These are phyloP conservation scores for Aphyosemion australe DNA, from an alignment of 2,113 vertebrate species.

Conservation along the genomic window DNA sequence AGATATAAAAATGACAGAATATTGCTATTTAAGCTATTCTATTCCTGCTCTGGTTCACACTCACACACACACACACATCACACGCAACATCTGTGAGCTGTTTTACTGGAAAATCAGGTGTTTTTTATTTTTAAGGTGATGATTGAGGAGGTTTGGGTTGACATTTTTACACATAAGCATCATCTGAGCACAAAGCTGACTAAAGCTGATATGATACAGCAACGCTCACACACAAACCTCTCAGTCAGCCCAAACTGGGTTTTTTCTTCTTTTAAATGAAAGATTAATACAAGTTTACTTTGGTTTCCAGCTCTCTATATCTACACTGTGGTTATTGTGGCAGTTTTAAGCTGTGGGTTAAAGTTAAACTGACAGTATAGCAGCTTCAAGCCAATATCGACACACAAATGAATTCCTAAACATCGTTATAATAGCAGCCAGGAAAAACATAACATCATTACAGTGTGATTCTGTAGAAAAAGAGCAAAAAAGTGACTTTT, in stretches of 20 bases:
- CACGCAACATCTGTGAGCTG: conserved; percentile 26
- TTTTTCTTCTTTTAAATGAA: conserved; percentile 48
- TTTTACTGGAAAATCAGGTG: conserved; percentile 16
- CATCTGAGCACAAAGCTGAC: conserved; percentile 51
- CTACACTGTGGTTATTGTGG: conserved; percentile 71
- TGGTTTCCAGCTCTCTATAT: conserved; percentile 77
- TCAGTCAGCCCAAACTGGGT: conserved; percentile 26
- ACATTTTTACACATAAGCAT: conserved; percentile 39
- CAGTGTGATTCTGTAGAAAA: conserved; percentile 70
- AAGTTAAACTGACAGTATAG: conserved; percentile 65
- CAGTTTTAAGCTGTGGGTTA: conserved; percentile 74
- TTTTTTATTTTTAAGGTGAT: conserved; percentile 6
- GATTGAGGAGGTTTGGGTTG: conserved; percentile 30
- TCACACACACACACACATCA: conserved; percentile 26
- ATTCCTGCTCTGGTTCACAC: conserved; percentile 39
- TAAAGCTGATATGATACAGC: conserved; percentile 53
- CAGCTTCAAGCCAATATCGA: conserved; percentile 72
- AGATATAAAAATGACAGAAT: conserved; percentile 69
- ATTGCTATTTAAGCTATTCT: conserved; percentile 68
- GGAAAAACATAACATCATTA: conserved; percentile 67
- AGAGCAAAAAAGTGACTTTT: conserved; percentile 6
- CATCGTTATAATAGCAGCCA: conserved; percentile 72
- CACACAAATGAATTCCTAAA: conserved; percentile 58
- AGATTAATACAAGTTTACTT: conserved; percentile 71
- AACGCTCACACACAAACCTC: conserved; percentile 51